Base-by-base conservation (phyloP, 2,797 vertebrate genomes). In the Merluccius polli region DNA sequence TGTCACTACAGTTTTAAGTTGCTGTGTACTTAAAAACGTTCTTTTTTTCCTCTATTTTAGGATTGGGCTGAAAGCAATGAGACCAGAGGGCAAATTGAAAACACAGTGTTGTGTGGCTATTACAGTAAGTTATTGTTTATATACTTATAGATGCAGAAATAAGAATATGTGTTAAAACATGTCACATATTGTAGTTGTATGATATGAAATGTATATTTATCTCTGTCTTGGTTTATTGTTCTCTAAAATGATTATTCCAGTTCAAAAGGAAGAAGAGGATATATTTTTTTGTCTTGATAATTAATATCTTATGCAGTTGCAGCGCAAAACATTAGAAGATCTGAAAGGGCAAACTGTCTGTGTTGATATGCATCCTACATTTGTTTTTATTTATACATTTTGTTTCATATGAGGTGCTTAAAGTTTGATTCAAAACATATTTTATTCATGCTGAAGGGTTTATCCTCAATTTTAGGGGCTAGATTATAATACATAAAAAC, bases 21-120 rank as follows among this genome's bases (percentile, higher is more conserved):
- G 36, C n/a, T 29, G n/a, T 12, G 59, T 65, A 27, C n/a, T 65
- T 65, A 65, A 59, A 21, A n/a, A 27, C 10, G 0, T 27, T 31
- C 10, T 83, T 63, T 80, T 67, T 73, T 0, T 75, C 4, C 74
- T 67, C 73, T 0, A 30, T 69, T 89, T 6, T 87, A 99, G 98
- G 95, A 95, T 59, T 99, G 98, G 98, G 97, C 98, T 73, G 93
- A 94, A 88, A 94, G 90, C 90, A 99, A 99, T 85, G 94, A 94
- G 86, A 98, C 96, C 59, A 94, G 95, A 81, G 92, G 76, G 0
- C 92, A 97, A 83, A 97, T 98, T 85, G 98, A 99, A 91, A 93
- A 97, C 85, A 97, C 97, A 0, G 95, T 99, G 44, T 88, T 98
- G 67, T 96, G 97, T 85, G 98, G 95, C 77, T 99, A 99, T 89